phyloP scores from a whole-genome alignment of 1,140 invertebrate genomes.

The Apis dorsata region DNA sequence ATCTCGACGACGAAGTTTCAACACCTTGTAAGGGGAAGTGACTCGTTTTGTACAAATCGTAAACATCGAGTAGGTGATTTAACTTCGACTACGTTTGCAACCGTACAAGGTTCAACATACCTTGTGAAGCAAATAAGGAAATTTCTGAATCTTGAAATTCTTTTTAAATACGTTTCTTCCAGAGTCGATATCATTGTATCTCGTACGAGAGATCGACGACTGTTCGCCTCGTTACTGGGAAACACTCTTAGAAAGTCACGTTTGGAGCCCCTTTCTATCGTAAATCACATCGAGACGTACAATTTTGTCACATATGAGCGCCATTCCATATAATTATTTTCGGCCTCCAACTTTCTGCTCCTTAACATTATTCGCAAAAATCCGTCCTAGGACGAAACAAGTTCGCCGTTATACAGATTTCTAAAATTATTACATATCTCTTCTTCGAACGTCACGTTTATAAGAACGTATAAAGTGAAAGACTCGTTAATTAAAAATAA shows the following conservation, averaged over 20 bases:
- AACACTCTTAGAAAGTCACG: constrained; percentile 17
- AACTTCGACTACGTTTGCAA: neutral
- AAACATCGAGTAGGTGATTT: neutral
- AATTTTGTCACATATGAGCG: neutral
- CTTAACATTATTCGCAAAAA: neutral
- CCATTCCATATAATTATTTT: neutral
- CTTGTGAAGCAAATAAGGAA: neutral
- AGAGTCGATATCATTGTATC: neutral
- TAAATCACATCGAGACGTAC: constrained; percentile 6
- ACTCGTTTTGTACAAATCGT: neutral
- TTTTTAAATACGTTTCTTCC: neutral
- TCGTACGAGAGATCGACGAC: neutral
- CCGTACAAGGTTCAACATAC: neutral
- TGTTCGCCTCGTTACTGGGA: neutral
- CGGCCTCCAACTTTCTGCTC: neutral
- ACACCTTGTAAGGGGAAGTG: neutral
- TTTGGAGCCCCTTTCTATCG: neutral
- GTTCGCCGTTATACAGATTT: neutral
- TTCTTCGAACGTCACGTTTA: neutral
- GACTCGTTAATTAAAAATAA: too few species aligned
- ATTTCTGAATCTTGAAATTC: neutral
- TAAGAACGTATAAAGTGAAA: neutral
- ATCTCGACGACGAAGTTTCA: neutral
- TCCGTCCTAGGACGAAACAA: too few species aligned
- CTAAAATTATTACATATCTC: neutral